A percentile compares a stretch with the other conserved stretches of the same genome.
Conservation (phyloP, 1,140 invertebrate genomes). For the Agrilus planipennis region DNA sequence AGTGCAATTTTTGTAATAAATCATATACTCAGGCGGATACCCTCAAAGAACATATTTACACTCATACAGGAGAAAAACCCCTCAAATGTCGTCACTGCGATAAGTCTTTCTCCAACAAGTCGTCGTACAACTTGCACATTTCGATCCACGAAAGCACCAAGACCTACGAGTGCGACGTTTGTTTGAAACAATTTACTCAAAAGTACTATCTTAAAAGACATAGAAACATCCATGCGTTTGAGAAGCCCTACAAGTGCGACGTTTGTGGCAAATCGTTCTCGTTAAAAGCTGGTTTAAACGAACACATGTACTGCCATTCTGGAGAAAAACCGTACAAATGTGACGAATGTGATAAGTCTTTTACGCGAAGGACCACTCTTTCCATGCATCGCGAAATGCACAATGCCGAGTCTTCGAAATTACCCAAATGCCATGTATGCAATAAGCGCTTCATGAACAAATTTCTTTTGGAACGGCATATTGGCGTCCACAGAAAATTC, state of each 20-base stretch:
- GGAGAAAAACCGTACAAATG: constrained; percentile 43
- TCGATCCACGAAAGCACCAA: too few species aligned
- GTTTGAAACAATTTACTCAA: too few species aligned
- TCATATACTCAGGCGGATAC: constrained; percentile 8
- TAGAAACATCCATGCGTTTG: too few species aligned
- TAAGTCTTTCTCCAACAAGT: constrained; percentile 39
- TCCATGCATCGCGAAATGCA: constrained; percentile 48
- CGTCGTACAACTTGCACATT: too few species aligned
- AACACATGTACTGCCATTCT: constrained; percentile 42
- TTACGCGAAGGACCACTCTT: constrained; percentile 33
- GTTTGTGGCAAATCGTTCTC: constrained; percentile 9
- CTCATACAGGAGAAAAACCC: constrained; percentile 42
- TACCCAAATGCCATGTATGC: too few species aligned
- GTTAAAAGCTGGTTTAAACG: constrained; percentile 8
- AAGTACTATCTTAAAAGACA: too few species aligned
- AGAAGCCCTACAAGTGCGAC: constrained; percentile 7
- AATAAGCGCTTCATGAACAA: too few species aligned
- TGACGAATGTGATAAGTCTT: constrained; percentile 43
- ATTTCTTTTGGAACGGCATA: too few species aligned
- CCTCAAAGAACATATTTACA: constrained; percentile 33
- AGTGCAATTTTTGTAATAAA: constrained; percentile 9
- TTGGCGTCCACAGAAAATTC: too few species aligned
- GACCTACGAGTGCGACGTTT: too few species aligned
- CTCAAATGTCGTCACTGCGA: constrained; percentile 44
- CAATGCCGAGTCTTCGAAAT: too few species aligned